Evolutionary conservation across 2,113 vertebrate species (phyloP), one percentile per base, ranked within the genome.

Genomic region (Gobio gobio): DNA sequence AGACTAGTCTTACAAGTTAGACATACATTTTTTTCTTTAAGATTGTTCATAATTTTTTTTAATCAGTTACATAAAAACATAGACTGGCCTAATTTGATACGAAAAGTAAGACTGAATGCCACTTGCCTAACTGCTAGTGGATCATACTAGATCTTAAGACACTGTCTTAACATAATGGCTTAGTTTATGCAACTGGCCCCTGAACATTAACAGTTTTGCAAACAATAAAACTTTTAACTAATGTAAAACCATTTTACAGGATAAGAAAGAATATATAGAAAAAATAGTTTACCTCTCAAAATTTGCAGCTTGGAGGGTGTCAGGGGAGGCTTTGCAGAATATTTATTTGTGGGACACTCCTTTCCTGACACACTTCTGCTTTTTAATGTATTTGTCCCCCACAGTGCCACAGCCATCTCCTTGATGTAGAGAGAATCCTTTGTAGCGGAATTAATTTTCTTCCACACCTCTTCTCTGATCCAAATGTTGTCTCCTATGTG

Each of bases 401-500:
- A 64, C 61, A 64, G 26, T 64, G 61, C 61, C 26, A 64, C 61
- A 29, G 61, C 61, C 61, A 29, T 29, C 26, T 33, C 61, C 29
- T 64, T 64, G 0, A 64, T 12, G 5, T 29, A 64, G 13, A 64
- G 12, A 14, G 61, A 64, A 64, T 64, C 61, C 5, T 64, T 64
- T 5, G 61, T 29, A 5, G 26, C 4, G 0, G 7, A 29, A 2
- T 26, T 16, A 7, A 29, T 29, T 16, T 33, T 64, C 13, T 24
- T 63, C 61, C 61, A 63, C 61, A 29, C 61, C 61, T 63, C 59
- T 63, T 63, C 61, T 64, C 61, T 26, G 12, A 64, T 64, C 61
- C 61, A 64, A 16, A 64, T 14, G 5, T 64, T 29, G 4, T 64
- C 26, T 16, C 61, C 12, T 14, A 64, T 7, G 5, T 64, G 26